Evolutionary conservation across 1,140 invertebrate genomes (phyloP).

Genomic region (Hermetia illucens): DNA sequence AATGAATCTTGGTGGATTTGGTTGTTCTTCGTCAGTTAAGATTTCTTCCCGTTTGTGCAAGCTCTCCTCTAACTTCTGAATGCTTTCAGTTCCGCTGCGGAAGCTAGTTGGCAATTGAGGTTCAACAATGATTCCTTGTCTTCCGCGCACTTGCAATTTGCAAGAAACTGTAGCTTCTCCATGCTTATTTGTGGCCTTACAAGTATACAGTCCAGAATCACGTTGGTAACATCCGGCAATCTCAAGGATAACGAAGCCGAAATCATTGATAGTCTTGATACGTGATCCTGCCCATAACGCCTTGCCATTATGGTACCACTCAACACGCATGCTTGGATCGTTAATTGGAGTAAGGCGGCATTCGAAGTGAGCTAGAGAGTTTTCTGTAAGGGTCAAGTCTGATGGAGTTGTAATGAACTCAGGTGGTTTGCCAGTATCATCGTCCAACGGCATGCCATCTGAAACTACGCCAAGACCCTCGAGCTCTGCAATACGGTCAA

Average conservation of each 20-base stretch:
- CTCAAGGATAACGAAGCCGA: constrained; percentile 87
- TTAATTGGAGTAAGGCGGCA: constrained; percentile 78
- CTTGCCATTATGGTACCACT: constrained; percentile 95
- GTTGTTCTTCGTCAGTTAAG: constrained; percentile 63
- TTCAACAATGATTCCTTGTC: constrained; percentile 77
- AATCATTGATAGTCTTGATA: constrained; percentile 85
- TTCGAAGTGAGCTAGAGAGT: constrained; percentile 84
- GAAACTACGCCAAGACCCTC: constrained; percentile 64
- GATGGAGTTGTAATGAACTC: constrained; percentile 81
- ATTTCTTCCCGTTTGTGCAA: constrained; percentile 78
- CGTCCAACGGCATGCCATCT: constrained; percentile 44
- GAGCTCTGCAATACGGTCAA: constrained; percentile 83
- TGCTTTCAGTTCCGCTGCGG: constrained; percentile 71
- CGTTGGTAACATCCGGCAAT: constrained; percentile 75
- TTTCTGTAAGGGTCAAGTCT: constrained; percentile 74
- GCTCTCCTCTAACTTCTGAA: constrained; percentile 79
- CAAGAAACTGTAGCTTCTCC: constrained; percentile 79
- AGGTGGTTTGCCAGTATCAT: constrained; percentile 77
- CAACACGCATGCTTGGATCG: constrained; percentile 83
- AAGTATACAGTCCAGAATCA: constrained; percentile 80
- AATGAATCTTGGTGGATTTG: constrained; percentile 70
- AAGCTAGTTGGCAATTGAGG: constrained; percentile 80
- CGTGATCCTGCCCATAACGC: constrained; percentile 71
- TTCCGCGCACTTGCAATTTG: constrained; percentile 67
- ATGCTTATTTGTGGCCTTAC: constrained; percentile 80